A percentile compares a stretch with the other conserved stretches of the same genome.
Evolutionary conservation across 35 echinoderm and acorn worm genomes (phyloP).

Genomic region (Acanthaster planci): DNA sequence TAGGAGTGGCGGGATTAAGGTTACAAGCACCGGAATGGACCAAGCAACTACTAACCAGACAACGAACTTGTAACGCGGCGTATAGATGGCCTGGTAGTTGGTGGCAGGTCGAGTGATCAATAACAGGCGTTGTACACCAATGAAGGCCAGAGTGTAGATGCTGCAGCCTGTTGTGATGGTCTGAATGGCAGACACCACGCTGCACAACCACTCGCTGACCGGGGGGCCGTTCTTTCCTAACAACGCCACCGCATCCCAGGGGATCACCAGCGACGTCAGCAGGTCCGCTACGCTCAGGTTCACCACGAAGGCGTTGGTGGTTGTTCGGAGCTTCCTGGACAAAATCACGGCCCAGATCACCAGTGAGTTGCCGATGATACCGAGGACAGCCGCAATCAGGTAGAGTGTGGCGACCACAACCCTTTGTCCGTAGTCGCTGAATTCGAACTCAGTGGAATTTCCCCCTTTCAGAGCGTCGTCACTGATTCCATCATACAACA

Average conservation of each 20-base stretch:
- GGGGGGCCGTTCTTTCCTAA: constrained; percentile 45
- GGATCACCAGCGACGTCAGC: constrained; percentile 34
- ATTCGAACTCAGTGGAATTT: background rate
- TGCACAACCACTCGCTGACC: constrained; percentile 49
- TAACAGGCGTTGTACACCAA: constrained; percentile 43
- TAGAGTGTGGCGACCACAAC: constrained; percentile 12
- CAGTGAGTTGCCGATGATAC: constrained; percentile 54
- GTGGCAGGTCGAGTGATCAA: constrained; percentile 4
- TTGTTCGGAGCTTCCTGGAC: constrained; percentile 36
- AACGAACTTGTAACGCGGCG: background rate
- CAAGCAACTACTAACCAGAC: background rate
- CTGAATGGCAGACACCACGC: background rate
- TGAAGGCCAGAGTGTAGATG: constrained; percentile 50
- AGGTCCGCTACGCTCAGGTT: constrained; percentile 50
- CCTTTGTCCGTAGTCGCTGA: constrained; percentile 54
- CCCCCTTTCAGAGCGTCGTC: background rate
- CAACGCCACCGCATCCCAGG: constrained; percentile 34
- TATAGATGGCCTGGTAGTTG: constrained; percentile 24
- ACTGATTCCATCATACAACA: too few species aligned
- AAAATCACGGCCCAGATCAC: constrained; percentile 49
- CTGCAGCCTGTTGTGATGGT: constrained; percentile 15
- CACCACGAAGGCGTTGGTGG: constrained; percentile 58
- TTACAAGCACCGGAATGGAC: background rate
- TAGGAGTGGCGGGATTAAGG: background rate
- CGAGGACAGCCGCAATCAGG: constrained; percentile 21